Evolutionary conservation across 2,113 vertebrate genomes (phyloP).

Genomic region (Notiomystis cincta): DNA sequence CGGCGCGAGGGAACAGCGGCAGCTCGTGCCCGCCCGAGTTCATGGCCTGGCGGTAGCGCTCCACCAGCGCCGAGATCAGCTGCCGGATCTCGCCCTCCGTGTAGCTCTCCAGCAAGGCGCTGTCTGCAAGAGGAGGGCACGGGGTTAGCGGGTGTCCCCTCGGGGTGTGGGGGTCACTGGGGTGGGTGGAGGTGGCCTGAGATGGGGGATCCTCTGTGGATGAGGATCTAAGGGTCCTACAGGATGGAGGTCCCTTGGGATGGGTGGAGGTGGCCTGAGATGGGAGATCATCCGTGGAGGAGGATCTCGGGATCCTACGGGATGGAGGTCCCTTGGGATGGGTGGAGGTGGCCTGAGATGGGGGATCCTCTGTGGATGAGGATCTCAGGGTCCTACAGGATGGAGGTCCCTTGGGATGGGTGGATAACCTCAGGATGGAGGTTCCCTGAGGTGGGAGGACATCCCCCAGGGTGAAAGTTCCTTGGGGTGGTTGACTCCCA

Average conservation of each 20-base stretch:
- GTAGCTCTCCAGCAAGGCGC: conserved; percentile 89
- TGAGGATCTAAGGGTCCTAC: rapidly evolving
- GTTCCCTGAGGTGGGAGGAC: rapidly evolving
- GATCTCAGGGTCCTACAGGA: rapidly evolving
- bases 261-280: rapidly evolving
- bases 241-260: neutral
- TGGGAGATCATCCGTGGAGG: rapidly evolving
- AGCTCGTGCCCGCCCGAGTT: conserved; percentile 61
- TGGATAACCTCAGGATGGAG: too few species aligned
- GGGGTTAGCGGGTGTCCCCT: rapidly evolving
- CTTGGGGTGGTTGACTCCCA: too few species aligned
- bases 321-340: rapidly evolving
- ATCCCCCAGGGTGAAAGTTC: neutral
- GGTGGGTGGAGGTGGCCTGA: neutral
- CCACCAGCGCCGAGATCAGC: conserved; percentile 78
- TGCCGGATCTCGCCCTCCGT: conserved; percentile 87
- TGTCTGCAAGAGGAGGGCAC: conserved; percentile 71
- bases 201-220: rapidly evolving
- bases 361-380: rapidly evolving
- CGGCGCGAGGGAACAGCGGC: conserved; percentile 42
- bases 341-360: neutral
- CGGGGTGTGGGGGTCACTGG: rapidly evolving
- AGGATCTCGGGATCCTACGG: rapidly evolving
- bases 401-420: neutral
- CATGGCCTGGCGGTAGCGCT: conserved; percentile 74